Conservation (phyloP, 2,888 invertebrate genomes). For the Drosophila bunnanda region DNA sequence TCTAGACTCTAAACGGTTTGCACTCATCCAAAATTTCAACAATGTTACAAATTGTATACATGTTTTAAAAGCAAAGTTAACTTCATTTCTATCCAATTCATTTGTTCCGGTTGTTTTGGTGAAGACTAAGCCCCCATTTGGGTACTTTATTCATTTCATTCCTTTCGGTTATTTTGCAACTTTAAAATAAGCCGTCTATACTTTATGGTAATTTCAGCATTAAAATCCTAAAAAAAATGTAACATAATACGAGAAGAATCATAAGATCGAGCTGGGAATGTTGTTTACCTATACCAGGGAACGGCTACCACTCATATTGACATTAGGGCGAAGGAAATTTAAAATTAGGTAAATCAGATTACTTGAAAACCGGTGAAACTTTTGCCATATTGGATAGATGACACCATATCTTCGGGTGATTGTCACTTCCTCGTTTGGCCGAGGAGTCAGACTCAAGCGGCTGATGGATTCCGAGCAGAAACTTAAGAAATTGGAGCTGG, state of each 20-base stretch:
- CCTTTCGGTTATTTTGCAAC: too few relatives aligned
- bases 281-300: background rate
- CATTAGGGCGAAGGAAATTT: background rate
- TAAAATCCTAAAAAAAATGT: background rate
- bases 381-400: background rate
- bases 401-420: background rate
- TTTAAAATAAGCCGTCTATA: background rate
- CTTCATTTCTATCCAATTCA: background rate
- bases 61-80: background rate
- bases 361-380: background rate
- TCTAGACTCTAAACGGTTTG: background rate
- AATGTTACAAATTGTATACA: slow-evolving; percentile 1
- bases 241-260: too few relatives aligned
- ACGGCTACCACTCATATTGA: background rate
- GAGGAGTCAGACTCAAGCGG: background rate
- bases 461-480: background rate
- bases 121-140: background rate
- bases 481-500: background rate
- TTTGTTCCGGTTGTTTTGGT: background rate
- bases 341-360: background rate
- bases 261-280: background rate
- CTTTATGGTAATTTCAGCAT: background rate
- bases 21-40: background rate
- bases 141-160: background rate
- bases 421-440: background rate